These are phyloP conservation scores for Zootermopsis nevadensis DNA, from an alignment of 2,888 invertebrate genomes.

Conservation along the genomic window DNA sequence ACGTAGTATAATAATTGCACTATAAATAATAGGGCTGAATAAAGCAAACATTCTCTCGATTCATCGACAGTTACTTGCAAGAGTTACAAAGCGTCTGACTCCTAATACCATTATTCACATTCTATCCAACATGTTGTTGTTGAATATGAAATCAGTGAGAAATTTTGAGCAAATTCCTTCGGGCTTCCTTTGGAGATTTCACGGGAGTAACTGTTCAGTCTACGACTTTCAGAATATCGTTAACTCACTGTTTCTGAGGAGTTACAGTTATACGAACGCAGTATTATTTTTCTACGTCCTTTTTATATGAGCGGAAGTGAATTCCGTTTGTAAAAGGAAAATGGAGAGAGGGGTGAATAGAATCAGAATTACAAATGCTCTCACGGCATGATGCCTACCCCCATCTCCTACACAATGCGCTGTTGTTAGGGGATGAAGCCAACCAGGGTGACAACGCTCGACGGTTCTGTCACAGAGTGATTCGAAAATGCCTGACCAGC, in stretches of 20 bases:
- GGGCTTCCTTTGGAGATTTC: background rate
- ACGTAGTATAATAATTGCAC: too few relatives aligned
- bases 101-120: too few relatives aligned
- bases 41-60: too few relatives aligned
- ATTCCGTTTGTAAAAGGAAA: slow-evolving; percentile 44
- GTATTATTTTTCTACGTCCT: background rate
- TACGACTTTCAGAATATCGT: background rate
- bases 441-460: slow-evolving; percentile 8
- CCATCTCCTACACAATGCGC: slow-evolving; percentile 26
- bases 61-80: too few relatives aligned
- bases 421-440: slow-evolving; percentile 33
- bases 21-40: too few relatives aligned
- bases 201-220: background rate
- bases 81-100: too few relatives aligned
- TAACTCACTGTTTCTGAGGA: background rate
- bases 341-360: slow-evolving; percentile 47
- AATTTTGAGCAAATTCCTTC: too few relatives aligned
- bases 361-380: slow-evolving; percentile 52
- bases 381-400: slow-evolving; percentile 42
- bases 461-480: background rate
- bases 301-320: slow-evolving; percentile 48
- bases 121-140: too few relatives aligned
- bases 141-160: too few relatives aligned
- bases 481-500: background rate
- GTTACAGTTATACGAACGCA: background rate